phyloP scores from a whole-genome alignment of 2,888 invertebrate genomes.

The Amblyjoppa fuscipennis region DNA sequence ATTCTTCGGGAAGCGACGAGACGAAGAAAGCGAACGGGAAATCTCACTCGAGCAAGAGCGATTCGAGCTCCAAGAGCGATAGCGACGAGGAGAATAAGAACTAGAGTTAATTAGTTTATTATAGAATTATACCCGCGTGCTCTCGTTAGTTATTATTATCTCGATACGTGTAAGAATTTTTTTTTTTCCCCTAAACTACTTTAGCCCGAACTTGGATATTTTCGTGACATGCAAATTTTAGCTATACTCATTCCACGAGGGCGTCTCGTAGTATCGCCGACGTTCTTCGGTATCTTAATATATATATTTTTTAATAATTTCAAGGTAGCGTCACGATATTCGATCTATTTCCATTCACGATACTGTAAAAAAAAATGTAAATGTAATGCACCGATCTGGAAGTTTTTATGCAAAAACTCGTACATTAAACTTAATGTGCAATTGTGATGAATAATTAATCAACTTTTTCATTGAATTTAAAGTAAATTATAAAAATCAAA shows the following conservation, averaged over 20 bases:
- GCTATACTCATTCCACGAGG: not conserved
- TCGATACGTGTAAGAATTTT: not conserved
- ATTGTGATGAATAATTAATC: too few relatives aligned
- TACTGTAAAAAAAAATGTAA: not conserved
- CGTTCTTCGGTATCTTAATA: not conserved
- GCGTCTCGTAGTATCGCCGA: not conserved
- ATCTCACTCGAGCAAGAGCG: slow-evolving; percentile 76
- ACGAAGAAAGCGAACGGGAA: slow-evolving; percentile 79
- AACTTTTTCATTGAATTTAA: too few relatives aligned
- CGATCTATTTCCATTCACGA: not conserved
- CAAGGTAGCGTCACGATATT: not conserved
- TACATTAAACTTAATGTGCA: too few relatives aligned
- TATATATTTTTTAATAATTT: slow-evolving; percentile 16
- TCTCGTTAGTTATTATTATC: not conserved
- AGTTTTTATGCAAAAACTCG: too few relatives aligned
- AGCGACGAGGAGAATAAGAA: slow-evolving; percentile 78
- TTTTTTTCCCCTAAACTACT: not conserved
- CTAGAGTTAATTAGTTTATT: slow-evolving; percentile 35
- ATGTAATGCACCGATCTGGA: not conserved
- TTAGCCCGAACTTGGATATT: not conserved
- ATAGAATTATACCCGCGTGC: not conserved
- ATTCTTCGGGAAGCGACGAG: slow-evolving; percentile 76
- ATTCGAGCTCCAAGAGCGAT: slow-evolving; percentile 78
- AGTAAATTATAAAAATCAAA: too few relatives aligned
- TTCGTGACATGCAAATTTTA: slow-evolving; percentile 6